Evolutionary conservation across 2,888 invertebrate species (phyloP), one percentile per base, ranked within the genome.

Genomic region (Epirrhoe tristata): DNA sequence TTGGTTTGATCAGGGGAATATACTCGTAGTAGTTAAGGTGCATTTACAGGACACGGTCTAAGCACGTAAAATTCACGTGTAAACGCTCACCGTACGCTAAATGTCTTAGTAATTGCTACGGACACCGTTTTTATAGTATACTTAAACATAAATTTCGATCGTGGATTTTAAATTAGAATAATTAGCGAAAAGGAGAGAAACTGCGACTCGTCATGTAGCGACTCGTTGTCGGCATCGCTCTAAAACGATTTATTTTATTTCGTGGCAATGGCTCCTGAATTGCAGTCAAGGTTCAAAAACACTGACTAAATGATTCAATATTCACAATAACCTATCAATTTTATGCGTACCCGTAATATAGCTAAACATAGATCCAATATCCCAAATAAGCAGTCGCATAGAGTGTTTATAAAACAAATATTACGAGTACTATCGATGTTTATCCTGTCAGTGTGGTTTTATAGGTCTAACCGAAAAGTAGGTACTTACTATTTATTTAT

Each of bases 321-420:
- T 55, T 55, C 39, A 43, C 1, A 56, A 56, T 48, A 34, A 12
- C 48, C 17, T 46, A 31, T 50, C 63, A 31, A 52, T 52, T 55
- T 58, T 54, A n/a, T 34, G 36, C 43, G 36, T 34, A 32, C 39
- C 43, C 34, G 53, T 52, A 60, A 66, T 56, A 60, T 51, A 14
- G 36, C 51, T 51, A 56, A 14, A 56, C 55, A 60, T 60, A 60
- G 67, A 39, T 55, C 46, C 60, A 54, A 60, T 63, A 67, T 65
- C 69, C 69, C 71, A 70, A 73, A 71, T 71, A 73, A 73, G 71
- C 69, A 72, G 68, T 52, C 14, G 56, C 65, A 76, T 77, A 77
- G 76, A 72, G 70, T 66, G 62, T 82, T 79, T 81, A 82, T 86
- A 86, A 86, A 87, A 81, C 80, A 86, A 85, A 86, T 84, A 87